Base-by-base conservation (phyloP, 1,140 invertebrate species). In the Sipha flava region DNA sequence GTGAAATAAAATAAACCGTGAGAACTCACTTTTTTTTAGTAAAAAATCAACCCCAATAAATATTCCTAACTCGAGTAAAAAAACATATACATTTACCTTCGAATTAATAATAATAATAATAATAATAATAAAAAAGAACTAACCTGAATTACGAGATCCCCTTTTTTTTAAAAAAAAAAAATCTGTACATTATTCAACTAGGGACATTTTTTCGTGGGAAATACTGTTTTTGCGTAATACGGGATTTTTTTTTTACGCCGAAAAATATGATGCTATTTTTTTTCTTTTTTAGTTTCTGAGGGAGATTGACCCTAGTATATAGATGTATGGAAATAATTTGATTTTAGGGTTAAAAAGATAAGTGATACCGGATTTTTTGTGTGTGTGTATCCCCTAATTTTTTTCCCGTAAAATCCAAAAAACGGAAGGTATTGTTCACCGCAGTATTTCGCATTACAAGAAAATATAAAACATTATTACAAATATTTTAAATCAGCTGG, bases 141-240 rank as follows among this genome's bases (percentile, higher is more conserved):
- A 77, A 54, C 45, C 31, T 43, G 70, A 75, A 75, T 52, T 75
- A 40, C 40, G 26, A 52, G 73, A 77, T 77, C 59, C 52, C 73
- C 73, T 52, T 52, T 59, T 77, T 77, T 66, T 34, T 21, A 34
- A 66, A 59, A 57, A 75, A 59, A 77, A 64, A 52, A 52, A 57
- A 52, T 57, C 52, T 10, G 21, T 26, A n/a, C 14, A 43, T 40
- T 34, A 59, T 57, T 54, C 40, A 54, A 31, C 34, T 59, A 29
- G 73, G 73, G 73, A 77, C 49, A 57, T 59, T 77, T 77, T 73
- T 77, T 77, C 73, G 73, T 77, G 73, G 73, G 73, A 77, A 77
- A 40, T 37, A 26, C 52, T 37, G 34, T 77, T 77, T 77, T 57
- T 34, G 73, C n/a, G 52, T 57, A 77, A 77, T 57, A 54, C 21